Evolutionary conservation across 2,113 vertebrate species (phyloP).

Genomic region (Sceloporus undulatus): DNA sequence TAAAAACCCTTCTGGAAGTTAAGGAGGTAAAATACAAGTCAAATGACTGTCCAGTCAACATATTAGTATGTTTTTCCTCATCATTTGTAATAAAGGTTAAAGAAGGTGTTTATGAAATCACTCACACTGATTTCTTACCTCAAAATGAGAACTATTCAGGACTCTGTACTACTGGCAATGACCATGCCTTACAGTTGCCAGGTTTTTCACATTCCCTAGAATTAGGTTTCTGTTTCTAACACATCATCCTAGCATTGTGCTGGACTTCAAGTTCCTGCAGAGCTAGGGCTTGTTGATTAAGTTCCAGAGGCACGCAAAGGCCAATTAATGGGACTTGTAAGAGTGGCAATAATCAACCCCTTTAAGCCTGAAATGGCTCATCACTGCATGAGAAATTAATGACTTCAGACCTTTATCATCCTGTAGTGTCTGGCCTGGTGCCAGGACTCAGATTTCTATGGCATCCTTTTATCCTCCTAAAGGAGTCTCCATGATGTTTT

Average conservation of each 20-base stretch:
- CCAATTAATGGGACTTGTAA: not conserved
- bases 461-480: not conserved
- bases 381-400: not conserved
- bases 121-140: no score
- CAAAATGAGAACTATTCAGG: no score
- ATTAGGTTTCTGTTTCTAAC: not conserved
- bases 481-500: not conserved
- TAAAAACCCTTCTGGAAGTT: no score
- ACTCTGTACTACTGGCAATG: no score
- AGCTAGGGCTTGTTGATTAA: not conserved
- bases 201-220: not conserved
- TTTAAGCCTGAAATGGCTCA: not conserved
- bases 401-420: not conserved
- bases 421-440: not conserved
- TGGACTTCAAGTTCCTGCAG: not conserved
- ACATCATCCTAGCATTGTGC: not conserved
- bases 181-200: not conserved
- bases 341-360: not conserved
- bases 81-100: no score
- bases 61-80: no score
- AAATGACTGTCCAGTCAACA: no score
- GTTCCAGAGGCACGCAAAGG: not conserved
- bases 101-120: no score
- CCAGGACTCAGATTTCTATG: not conserved
- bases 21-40: no score